phyloP scores from a whole-genome alignment of 2,888 invertebrate species.

The Chrysolina oricalcia region DNA sequence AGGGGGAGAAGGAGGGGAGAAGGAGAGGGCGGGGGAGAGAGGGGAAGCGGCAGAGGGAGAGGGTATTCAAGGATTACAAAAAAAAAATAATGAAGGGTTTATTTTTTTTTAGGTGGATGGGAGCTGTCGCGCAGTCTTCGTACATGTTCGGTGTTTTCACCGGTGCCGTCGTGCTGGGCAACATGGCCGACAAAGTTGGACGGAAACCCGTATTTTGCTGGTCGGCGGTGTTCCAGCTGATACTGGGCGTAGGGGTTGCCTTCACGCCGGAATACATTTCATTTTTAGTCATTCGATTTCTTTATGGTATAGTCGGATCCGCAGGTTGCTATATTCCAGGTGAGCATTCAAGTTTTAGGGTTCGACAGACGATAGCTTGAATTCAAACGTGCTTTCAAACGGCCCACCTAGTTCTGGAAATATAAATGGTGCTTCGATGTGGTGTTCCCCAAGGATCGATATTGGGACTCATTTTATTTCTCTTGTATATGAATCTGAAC shows the following conservation, averaged over 20 bases:
- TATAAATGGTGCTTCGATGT: no score
- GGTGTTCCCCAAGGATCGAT: no score
- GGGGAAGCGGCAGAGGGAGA: no score
- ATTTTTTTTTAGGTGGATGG: conserved; percentile 79
- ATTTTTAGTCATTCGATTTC: conserved; percentile 78
- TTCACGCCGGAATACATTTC: conserved; percentile 85
- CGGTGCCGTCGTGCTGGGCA: conserved; percentile 85
- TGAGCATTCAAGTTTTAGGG: conserved; percentile 9
- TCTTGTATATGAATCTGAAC: no score
- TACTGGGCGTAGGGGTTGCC: conserved; percentile 80
- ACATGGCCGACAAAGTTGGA: conserved; percentile 84
- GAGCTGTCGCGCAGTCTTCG: conserved; percentile 83
- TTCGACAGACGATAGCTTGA: no score
- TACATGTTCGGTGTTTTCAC: conserved; percentile 90
- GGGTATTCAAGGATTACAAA: no score
- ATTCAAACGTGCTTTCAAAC: no score
- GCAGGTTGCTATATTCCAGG: conserved; percentile 80
- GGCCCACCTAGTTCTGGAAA: no score
- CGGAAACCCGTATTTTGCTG: conserved; percentile 86
- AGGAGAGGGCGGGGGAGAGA: no score
- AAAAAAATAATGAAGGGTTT: no score
- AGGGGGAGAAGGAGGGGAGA: no score
- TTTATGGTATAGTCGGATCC: conserved; percentile 81
- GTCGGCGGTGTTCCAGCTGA: conserved; percentile 83
- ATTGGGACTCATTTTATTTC: no score